Evolutionary conservation across 2,888 invertebrate species (phyloP).

Genomic region (Agonopterix arenella): DNA sequence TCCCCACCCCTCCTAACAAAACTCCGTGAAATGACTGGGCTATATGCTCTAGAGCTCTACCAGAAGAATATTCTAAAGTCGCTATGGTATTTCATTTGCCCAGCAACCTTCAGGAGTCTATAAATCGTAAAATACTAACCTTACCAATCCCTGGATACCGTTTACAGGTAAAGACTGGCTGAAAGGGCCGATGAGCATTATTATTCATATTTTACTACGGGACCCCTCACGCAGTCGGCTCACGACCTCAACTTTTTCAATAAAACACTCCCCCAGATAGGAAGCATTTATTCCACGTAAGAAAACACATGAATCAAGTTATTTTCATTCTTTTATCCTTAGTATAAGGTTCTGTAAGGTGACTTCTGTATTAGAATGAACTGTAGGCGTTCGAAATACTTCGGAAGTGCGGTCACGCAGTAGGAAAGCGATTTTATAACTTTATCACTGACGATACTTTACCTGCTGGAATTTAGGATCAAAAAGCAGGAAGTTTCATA

Average conservation of each 20-base stretch:
- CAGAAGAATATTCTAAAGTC: too few species aligned
- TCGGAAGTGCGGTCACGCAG: conserved; percentile 66
- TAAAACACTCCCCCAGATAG: conserved; percentile 62
- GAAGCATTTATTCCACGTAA: too few species aligned
- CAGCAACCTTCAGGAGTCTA: too few species aligned
- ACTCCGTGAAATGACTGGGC: too few species aligned
- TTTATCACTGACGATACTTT: conserved; percentile 51
- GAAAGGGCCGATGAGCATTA: conserved; percentile 25
- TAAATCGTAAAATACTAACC: neutral
- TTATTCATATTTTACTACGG: conserved; percentile 66
- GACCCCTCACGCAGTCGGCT: conserved; percentile 55
- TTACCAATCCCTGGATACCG: conserved; percentile 3
- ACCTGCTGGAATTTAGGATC: neutral
- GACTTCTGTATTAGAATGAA: too few species aligned
- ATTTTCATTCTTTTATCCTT: too few species aligned
- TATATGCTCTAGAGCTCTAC: too few species aligned
- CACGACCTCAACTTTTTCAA: conserved; percentile 73
- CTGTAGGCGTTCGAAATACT: conserved; percentile 23
- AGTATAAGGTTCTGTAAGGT: too few species aligned
- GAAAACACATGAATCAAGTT: too few species aligned
- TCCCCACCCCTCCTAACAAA: too few species aligned
- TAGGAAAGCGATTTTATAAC: conserved; percentile 67
- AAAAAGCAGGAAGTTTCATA: neutral
- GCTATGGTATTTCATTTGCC: too few species aligned
- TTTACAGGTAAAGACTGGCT: conserved; percentile 11